Conservation (phyloP, 2,888 invertebrate species). For the Drosophila anceps region DNA sequence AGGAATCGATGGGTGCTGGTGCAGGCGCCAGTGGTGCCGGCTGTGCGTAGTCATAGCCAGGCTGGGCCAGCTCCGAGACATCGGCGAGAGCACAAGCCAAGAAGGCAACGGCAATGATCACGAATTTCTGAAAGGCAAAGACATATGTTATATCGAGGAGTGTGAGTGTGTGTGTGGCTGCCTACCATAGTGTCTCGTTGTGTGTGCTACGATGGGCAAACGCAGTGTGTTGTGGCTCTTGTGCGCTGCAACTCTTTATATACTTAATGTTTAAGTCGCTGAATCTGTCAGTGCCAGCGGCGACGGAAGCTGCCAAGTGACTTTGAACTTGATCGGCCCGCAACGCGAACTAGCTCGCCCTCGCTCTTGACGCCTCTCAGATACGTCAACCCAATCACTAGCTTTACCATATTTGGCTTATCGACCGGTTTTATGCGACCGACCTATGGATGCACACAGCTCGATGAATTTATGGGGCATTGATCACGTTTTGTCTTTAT, state of each 20-base stretch:
- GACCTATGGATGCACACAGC: conserved; percentile 55
- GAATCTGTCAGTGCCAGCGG: conserved; percentile 46
- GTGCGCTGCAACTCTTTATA: conserved; percentile 53
- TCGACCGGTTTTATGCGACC: conserved; percentile 52
- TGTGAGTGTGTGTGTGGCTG: neutral
- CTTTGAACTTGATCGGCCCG: conserved; percentile 71
- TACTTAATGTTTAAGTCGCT: conserved; percentile 26
- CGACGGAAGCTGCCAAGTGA: conserved; percentile 68
- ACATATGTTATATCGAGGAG: neutral
- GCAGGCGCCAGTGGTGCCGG: conserved; percentile 49
- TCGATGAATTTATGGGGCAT: conserved; percentile 57
- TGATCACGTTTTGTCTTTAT: conserved; percentile 66
- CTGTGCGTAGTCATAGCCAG: conserved; percentile 69
- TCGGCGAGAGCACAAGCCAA: conserved; percentile 74
- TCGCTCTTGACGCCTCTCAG: neutral
- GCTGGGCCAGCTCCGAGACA: conserved; percentile 64
- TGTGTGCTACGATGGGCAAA: conserved; percentile 45
- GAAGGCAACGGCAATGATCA: conserved; percentile 74
- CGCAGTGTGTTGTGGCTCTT: conserved; percentile 48
- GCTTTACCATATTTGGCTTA: neutral
- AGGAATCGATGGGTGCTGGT: conserved; percentile 62
- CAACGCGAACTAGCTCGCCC: neutral
- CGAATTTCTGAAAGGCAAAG: conserved; percentile 63
- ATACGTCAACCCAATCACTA: conserved; percentile 6
- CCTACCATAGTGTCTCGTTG: conserved; percentile 57